Percentiles rank a stretch among this genome's conserved stretches.
phyloP scores from a whole-genome alignment of 1,140 invertebrate genomes.

The Bombus picipes region DNA sequence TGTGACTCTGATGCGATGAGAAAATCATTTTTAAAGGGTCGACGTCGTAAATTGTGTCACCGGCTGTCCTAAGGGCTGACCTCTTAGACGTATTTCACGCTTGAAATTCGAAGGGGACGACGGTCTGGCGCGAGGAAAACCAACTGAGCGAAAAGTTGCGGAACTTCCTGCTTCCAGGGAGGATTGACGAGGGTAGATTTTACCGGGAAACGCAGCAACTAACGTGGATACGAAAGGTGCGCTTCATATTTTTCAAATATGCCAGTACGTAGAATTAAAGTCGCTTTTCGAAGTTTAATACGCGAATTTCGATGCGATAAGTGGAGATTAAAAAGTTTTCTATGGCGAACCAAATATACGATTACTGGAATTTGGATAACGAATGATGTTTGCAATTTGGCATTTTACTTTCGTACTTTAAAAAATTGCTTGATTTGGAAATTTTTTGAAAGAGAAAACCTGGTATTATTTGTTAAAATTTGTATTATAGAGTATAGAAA shows the following conservation, averaged over 20 bases:
- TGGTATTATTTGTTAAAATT: no score
- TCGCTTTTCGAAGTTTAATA: neutral
- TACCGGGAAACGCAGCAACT: neutral
- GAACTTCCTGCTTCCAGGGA: constrained; percentile 6
- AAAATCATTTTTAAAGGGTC: constrained; percentile 34
- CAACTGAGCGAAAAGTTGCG: constrained; percentile 31
- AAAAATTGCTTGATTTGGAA: no score
- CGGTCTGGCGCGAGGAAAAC: neutral
- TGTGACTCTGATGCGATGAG: neutral
- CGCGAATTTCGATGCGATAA: neutral
- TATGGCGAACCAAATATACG: neutral
- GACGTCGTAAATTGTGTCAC: constrained; percentile 31
- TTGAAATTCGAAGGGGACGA: constrained; percentile 22
- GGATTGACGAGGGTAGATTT: neutral
- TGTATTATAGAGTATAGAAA: no score
- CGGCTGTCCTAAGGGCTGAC: constrained; percentile 41
- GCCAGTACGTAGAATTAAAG: neutral
- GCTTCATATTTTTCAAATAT: neutral
- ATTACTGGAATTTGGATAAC: neutral
- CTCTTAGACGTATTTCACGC: constrained; percentile 36
- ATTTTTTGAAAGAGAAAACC: no score
- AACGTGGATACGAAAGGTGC: no score
- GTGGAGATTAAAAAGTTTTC: neutral
- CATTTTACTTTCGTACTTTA: no score
- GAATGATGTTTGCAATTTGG: no score